phyloP scores from a whole-genome alignment of 2,113 vertebrate species.

The Axis porcinus region DNA sequence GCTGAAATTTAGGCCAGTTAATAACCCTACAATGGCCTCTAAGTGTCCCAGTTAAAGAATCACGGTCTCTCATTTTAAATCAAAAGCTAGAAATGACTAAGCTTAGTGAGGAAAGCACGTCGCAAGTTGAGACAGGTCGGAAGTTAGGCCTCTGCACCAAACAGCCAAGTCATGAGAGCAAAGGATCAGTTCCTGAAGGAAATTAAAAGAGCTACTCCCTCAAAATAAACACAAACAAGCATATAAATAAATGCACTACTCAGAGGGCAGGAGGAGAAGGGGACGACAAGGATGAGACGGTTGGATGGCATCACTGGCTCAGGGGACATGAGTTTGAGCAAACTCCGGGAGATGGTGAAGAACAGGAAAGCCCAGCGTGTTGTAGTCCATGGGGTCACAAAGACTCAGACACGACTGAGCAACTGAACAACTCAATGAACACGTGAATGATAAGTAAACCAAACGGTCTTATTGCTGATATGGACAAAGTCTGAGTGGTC shows the following conservation, averaged over 20 bases:
- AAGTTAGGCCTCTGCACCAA: not conserved
- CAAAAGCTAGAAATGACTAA: not conserved
- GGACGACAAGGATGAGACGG: not conserved
- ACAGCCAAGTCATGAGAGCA: not conserved
- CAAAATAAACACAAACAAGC: not conserved
- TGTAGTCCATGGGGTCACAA: not conserved
- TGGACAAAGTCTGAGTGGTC: not conserved
- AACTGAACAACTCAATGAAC: not conserved
- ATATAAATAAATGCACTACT: not conserved
- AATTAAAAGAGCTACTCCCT: not conserved
- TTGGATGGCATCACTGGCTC: not conserved
- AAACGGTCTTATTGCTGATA: not conserved
- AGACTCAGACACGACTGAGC: not conserved
- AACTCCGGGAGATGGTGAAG: not conserved
- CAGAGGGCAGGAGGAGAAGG: not conserved
- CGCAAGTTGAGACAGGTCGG: not conserved
- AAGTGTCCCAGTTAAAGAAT: not conserved
- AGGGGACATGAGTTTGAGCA: not conserved
- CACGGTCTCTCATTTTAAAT: not conserved
- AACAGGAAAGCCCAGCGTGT: not conserved
- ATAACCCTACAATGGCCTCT: not conserved
- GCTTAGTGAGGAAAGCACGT: not conserved
- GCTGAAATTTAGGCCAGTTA: not conserved
- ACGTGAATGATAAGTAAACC: not conserved
- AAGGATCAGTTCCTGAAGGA: not conserved